A percentile compares a stretch with the other conserved stretches of the same genome.
Conservation (phyloP, 2,113 vertebrate species). For the Romanogobio albipinnatus region DNA sequence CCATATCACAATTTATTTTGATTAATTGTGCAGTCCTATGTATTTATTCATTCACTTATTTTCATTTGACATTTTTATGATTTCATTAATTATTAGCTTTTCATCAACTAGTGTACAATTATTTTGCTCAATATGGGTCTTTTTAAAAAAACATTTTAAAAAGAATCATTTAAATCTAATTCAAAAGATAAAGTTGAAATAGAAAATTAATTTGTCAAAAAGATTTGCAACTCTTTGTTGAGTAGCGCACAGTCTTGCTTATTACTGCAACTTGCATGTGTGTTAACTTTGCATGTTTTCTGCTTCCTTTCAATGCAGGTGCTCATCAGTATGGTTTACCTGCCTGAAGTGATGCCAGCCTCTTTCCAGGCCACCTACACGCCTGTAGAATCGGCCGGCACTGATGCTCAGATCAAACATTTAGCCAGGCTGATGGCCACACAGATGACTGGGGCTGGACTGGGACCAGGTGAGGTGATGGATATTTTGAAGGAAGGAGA, state of each 20-base stretch:
- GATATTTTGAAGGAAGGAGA: not conserved
- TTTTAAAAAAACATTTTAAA: not conserved
- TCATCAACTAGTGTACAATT: not conserved
- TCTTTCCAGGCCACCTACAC: constrained; percentile 98
- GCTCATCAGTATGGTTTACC: constrained; percentile 96
- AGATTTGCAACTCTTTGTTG: not conserved
- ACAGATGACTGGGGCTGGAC: constrained; percentile 80
- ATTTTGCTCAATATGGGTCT: not conserved
- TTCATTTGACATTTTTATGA: not conserved
- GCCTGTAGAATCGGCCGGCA: constrained; percentile 93
- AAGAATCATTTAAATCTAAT: not conserved
- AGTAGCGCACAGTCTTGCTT: not conserved
- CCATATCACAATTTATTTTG: not conserved
- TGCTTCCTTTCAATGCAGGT: constrained; percentile 75
- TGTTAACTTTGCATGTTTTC: not conserved
- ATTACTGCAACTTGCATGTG: not conserved
- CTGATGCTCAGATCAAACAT: constrained; percentile 93
- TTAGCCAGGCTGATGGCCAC: constrained; percentile 85
- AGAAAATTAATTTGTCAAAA: not conserved
- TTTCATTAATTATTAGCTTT: not conserved
- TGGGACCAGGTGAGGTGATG: constrained; percentile 78
- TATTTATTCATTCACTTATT: not conserved
- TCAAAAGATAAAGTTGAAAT: not conserved
- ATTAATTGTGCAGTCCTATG: not conserved
- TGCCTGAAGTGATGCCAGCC: constrained; percentile 94